These are phyloP conservation scores for Phasia obesa DNA, from an alignment of 2,888 invertebrate genomes.

Conservation along the genomic window DNA sequence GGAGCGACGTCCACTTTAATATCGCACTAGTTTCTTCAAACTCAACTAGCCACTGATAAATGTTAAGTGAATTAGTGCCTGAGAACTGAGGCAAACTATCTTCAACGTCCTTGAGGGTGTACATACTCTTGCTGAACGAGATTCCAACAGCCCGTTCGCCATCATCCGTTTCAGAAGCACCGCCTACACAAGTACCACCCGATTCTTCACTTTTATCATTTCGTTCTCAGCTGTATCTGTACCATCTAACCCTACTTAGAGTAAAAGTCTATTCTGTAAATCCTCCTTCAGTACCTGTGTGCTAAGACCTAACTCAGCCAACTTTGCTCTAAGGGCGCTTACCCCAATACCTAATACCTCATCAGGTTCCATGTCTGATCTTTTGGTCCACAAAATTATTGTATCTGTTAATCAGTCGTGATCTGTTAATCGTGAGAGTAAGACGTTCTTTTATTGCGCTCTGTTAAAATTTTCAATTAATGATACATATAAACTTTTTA, in stretches of 20 bases:
- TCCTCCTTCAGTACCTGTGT: slow-evolving; percentile 27
- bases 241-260: slow-evolving; percentile 3
- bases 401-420: neutral
- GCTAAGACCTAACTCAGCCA: slow-evolving; percentile 11
- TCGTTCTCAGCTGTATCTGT: neutral
- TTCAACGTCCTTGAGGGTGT: slow-evolving; percentile 48
- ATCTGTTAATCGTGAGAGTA: no score
- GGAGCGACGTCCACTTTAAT: slow-evolving; percentile 38
- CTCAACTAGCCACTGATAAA: slow-evolving; percentile 42
- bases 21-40: slow-evolving; percentile 45
- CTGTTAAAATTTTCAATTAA: no score
- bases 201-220: neutral
- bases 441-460: no score
- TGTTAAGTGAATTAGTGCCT: slow-evolving; percentile 29
- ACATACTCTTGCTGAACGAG: neutral
- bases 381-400: neutral
- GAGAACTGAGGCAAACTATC: slow-evolving; percentile 26
- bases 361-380: no score
- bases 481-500: no score
- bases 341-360: neutral
- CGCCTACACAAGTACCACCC: neutral
- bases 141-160: neutral
- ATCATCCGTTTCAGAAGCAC: neutral
- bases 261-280: slow-evolving; percentile 26
- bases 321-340: slow-evolving; percentile 5